Evolutionary conservation across 2,113 vertebrate genomes (phyloP).

Genomic region (Pelobates fuscus): DNA sequence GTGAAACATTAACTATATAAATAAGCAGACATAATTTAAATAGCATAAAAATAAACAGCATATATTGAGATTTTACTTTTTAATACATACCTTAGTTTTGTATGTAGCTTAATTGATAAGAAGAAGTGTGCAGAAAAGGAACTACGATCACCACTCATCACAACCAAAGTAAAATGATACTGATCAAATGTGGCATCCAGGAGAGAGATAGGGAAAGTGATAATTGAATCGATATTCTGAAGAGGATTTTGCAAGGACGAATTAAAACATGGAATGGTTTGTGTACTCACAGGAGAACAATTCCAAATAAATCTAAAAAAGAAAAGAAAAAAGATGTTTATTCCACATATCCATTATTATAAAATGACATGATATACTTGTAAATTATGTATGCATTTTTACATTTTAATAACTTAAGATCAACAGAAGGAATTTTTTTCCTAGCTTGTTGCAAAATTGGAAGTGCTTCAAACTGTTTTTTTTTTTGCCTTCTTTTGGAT

Average conservation of each 20-base stretch:
- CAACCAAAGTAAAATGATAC: neutral
- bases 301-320: neutral
- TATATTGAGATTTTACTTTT: no score
- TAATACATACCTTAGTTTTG: neutral
- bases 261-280: neutral
- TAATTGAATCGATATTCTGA: neutral
- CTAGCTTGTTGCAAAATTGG: no score
- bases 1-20: no score
- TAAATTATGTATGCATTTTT: no score
- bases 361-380: no score
- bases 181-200: neutral
- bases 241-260: neutral
- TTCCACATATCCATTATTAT: no score
- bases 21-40: no score
- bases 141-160: neutral
- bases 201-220: neutral
- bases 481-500: no score
- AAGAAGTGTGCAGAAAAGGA: neutral
- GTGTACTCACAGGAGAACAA: neutral
- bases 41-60: no score
- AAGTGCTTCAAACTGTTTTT: no score
- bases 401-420: no score
- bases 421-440: no score
- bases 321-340: neutral
- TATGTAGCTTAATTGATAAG: neutral